phyloP scores from a whole-genome alignment of 2,113 vertebrate species.

The Condylura cristata region DNA sequence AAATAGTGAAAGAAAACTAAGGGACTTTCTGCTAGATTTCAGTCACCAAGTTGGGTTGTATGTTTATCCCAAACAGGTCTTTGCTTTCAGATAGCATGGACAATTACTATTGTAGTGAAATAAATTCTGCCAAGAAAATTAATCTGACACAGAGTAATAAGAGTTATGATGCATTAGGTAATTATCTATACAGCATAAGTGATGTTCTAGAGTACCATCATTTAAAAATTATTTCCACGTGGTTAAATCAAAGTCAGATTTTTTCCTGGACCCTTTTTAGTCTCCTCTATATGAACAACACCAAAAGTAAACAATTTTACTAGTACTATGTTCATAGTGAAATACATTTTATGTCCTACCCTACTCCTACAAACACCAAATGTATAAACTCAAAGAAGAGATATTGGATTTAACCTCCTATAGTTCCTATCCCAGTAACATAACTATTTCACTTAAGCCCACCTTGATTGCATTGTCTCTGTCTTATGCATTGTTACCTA shows the following conservation, averaged over 20 bases:
- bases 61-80: conserved; percentile 3
- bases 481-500: not conserved
- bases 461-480: not conserved
- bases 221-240: not conserved
- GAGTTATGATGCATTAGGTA: not conserved
- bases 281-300: not conserved
- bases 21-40: not conserved
- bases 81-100: not conserved
- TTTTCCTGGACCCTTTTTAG: not conserved
- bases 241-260: not conserved
- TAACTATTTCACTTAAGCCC: not conserved
- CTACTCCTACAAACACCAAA: not conserved
- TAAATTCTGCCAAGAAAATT: conserved; percentile 25
- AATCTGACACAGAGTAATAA: not conserved
- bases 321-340: not conserved
- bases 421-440: not conserved
- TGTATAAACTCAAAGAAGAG: not conserved
- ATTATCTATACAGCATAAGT: conserved; percentile 8
- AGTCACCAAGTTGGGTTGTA: not conserved
- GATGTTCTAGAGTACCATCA: not conserved
- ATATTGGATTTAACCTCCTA: not conserved
- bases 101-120: conserved; percentile 5
- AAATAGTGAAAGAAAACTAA: conserved; percentile 27
- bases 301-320: not conserved
- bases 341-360: not conserved